Conservation (phyloP, 2,797 vertebrate species). For the Pangasius mekongensis region DNA sequence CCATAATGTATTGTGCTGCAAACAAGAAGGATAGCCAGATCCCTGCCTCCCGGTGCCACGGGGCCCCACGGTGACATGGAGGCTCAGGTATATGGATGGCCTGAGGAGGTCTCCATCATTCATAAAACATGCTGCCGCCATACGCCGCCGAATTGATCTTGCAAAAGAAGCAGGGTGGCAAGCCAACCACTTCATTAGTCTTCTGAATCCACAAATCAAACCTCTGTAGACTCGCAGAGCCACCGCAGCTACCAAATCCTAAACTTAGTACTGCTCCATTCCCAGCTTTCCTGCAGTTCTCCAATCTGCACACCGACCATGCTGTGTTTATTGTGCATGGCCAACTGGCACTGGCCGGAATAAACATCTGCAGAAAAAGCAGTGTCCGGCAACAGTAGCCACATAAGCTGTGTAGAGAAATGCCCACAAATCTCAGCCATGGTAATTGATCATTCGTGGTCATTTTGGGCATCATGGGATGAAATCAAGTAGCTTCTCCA, state of each 20-base stretch:
- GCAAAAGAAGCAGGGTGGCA: slow-evolving; percentile 84
- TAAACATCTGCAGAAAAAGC: slow-evolving; percentile 37
- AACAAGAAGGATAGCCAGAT: slow-evolving; percentile 81
- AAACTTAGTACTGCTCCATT: slow-evolving; percentile 15
- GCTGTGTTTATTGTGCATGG: slow-evolving; percentile 28
- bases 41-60: slow-evolving; percentile 73
- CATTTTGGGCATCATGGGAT: slow-evolving; percentile 76
- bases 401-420: slow-evolving; percentile 62
- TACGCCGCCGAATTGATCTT: slow-evolving; percentile 83
- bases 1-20: slow-evolving; percentile 78
- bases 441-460: slow-evolving; percentile 80
- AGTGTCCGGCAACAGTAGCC: slow-evolving; percentile 23
- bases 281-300: neutral
- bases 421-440: slow-evolving; percentile 78
- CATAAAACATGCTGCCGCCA: slow-evolving; percentile 76
- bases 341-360: neutral
- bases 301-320: neutral
- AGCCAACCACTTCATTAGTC: slow-evolving; percentile 85
- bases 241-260: slow-evolving; percentile 58
- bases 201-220: slow-evolving; percentile 81
- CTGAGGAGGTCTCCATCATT: slow-evolving; percentile 85
- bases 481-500: slow-evolving; percentile 82
- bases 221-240: slow-evolving; percentile 65
- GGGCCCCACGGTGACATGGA: slow-evolving; percentile 59
- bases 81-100: slow-evolving; percentile 71